Evolutionary conservation across 1,140 invertebrate species (phyloP).

Genomic region (Tetramorium parvispinum): DNA sequence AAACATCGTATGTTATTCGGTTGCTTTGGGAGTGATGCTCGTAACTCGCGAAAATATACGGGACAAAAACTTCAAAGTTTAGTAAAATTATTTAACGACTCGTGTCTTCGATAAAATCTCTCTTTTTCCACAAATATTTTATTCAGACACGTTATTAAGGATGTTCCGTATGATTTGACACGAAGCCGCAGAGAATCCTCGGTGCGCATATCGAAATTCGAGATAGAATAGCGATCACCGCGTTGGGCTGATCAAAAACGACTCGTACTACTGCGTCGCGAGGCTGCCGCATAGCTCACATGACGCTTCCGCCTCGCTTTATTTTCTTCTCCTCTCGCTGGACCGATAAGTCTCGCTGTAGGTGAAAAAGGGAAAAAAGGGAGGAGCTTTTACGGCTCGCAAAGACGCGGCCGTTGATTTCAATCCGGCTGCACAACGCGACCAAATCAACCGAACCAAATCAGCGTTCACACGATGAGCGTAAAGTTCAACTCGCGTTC

Average conservation of each 20-base stretch:
- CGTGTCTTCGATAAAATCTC: not conserved
- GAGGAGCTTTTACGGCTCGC: slow-evolving; percentile 40
- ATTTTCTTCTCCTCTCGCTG: not conserved
- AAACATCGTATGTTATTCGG: not conserved
- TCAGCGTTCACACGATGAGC: slow-evolving; percentile 67
- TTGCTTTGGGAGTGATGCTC: not conserved
- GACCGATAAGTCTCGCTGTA: no score
- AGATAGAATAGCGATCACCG: not conserved
- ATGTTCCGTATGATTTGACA: not conserved
- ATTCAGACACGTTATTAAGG: not conserved
- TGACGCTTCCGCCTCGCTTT: not conserved
- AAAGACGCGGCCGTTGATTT: slow-evolving; percentile 46
- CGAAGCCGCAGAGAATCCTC: not conserved
- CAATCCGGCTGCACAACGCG: slow-evolving; percentile 44
- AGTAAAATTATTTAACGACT: not conserved
- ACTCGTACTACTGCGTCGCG: slow-evolving; percentile 30
- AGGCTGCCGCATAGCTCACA: not conserved
- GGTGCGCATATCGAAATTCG: not conserved
- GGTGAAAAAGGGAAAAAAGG: not conserved
- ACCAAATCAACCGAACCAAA: slow-evolving; percentile 57
- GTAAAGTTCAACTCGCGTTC: slow-evolving; percentile 72
- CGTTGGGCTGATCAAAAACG: slow-evolving; percentile 19
- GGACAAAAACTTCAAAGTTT: not conserved
- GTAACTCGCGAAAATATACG: not conserved
- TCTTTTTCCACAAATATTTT: not conserved